phyloP scores from a whole-genome alignment of 2,888 invertebrate species.

The Pediacus dermestoides region DNA sequence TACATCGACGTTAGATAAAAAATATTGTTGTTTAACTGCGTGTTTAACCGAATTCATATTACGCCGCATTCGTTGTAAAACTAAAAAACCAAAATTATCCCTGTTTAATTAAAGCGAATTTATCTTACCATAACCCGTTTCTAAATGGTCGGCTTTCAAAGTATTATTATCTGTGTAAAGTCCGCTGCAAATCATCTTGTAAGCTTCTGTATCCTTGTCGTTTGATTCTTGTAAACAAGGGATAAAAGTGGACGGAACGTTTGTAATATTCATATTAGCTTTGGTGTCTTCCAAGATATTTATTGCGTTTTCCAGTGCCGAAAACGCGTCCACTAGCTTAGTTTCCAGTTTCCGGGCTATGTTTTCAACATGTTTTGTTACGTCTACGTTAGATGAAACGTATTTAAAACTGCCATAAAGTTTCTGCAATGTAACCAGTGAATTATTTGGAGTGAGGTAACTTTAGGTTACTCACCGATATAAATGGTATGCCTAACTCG shows the following conservation, averaged over 20 bases:
- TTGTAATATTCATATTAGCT: slow-evolving; percentile 20
- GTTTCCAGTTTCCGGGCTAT: slow-evolving; percentile 41
- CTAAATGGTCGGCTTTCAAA: slow-evolving; percentile 7
- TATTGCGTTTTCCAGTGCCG: slow-evolving; percentile 39
- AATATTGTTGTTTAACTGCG: slow-evolving; percentile 44
- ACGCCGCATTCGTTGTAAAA: slow-evolving; percentile 36
- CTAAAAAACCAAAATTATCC: slow-evolving; percentile 30
- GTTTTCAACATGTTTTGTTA: slow-evolving; percentile 36
- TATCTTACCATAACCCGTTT: slow-evolving; percentile 16
- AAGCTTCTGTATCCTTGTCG: slow-evolving; percentile 13
- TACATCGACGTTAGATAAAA: slow-evolving; percentile 42
- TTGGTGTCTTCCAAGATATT: slow-evolving; percentile 35
- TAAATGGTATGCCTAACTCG: slow-evolving; percentile 42
- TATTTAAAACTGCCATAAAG: slow-evolving; percentile 44
- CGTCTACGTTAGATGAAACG: slow-evolving; percentile 34
- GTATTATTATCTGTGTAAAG: slow-evolving; percentile 11
- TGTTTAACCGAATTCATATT: slow-evolving; percentile 34
- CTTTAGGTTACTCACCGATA: slow-evolving; percentile 38
- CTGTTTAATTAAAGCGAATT: slow-evolving; percentile 3
- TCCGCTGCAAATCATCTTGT: slow-evolving; percentile 11
- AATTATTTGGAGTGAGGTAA: too few relatives aligned
- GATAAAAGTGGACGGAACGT: slow-evolving; percentile 21
- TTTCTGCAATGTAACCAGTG: slow-evolving; percentile 37
- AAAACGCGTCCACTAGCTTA: slow-evolving; percentile 42
- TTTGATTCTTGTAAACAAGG: slow-evolving; percentile 23